A percentile compares a stretch with the other conserved stretches of the same genome.
These are phyloP conservation scores for Campodea augens DNA, from an alignment of 1,140 invertebrate genomes.

Conservation along the genomic window DNA sequence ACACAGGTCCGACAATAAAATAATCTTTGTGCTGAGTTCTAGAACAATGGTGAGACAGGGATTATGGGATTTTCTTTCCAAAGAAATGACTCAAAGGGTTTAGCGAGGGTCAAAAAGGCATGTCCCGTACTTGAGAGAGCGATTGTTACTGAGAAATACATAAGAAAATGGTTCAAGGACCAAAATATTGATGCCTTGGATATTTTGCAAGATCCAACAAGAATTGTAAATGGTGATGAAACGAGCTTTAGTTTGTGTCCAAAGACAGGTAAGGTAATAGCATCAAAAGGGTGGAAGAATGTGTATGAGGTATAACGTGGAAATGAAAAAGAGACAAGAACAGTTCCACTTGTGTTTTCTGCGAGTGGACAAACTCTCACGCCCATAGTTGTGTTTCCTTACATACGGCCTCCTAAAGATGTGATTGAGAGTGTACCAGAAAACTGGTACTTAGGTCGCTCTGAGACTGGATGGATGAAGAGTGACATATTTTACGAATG, in stretches of 20 bases:
- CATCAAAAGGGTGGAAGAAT: conserved; percentile 9
- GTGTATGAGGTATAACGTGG: conserved; percentile 7
- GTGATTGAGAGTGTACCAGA: neutral
- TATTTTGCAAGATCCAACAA: conserved; percentile 12
- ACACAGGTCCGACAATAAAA: no score
- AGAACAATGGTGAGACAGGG: no score
- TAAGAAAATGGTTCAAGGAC: conserved; percentile 18
- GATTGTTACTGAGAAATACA: conserved; percentile 14
- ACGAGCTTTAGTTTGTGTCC: conserved; percentile 11
- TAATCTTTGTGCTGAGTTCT: no score
- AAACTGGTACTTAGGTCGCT: neutral
- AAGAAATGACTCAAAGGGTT: conserved; percentile 17
- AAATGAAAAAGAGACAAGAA: conserved; percentile 12
- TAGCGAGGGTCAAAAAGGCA: conserved; percentile 13
- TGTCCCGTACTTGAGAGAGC: conserved; percentile 16
- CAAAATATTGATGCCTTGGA: conserved; percentile 10
- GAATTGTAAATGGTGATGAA: conserved; percentile 15
- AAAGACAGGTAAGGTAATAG: conserved; percentile 9
- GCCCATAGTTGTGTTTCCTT: neutral
- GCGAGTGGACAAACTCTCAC: neutral
- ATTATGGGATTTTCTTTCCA: conserved; percentile 18
- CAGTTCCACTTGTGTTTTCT: conserved; percentile 18
- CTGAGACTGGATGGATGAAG: neutral
- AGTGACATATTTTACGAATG: neutral
- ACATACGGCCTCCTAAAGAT: neutral